Percentiles rank a stretch among this genome's conserved stretches.
These are phyloP conservation scores for Homalodisca vitripennis DNA, from an alignment of 1,140 invertebrate species.

Conservation along the genomic window DNA sequence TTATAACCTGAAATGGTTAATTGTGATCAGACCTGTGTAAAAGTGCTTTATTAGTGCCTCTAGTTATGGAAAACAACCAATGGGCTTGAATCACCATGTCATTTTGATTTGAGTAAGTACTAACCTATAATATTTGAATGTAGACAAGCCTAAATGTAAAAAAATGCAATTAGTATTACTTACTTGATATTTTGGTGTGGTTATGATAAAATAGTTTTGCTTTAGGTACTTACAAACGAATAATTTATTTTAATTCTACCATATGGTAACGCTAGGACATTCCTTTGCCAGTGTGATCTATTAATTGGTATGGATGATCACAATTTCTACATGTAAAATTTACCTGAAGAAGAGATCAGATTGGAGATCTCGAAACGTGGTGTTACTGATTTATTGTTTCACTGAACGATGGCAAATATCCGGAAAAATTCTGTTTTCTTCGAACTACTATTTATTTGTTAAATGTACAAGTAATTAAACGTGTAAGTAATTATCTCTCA, in stretches of 20 bases:
- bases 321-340: too few relatives aligned
- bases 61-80: not conserved
- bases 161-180: not conserved
- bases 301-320: too few relatives aligned
- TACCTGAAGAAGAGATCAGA: too few relatives aligned
- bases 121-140: not conserved
- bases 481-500: too few relatives aligned
- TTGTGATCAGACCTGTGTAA: not conserved
- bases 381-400: too few relatives aligned
- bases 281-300: not conserved
- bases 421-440: too few relatives aligned
- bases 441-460: too few relatives aligned
- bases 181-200: not conserved
- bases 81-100: slow-evolving; percentile 3
- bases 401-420: too few relatives aligned
- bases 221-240: not conserved
- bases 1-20: not conserved
- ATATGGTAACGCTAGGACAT: slow-evolving; percentile 19
- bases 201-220: not conserved
- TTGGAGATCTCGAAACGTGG: too few relatives aligned
- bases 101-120: not conserved
- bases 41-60: not conserved
- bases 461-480: too few relatives aligned
- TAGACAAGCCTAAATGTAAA: not conserved
- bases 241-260: slow-evolving; percentile 4